A percentile compares a stretch with the other conserved stretches of the same genome.
phyloP scores from a whole-genome alignment of 2,113 vertebrate species.

The Ondatra zibethicus region DNA sequence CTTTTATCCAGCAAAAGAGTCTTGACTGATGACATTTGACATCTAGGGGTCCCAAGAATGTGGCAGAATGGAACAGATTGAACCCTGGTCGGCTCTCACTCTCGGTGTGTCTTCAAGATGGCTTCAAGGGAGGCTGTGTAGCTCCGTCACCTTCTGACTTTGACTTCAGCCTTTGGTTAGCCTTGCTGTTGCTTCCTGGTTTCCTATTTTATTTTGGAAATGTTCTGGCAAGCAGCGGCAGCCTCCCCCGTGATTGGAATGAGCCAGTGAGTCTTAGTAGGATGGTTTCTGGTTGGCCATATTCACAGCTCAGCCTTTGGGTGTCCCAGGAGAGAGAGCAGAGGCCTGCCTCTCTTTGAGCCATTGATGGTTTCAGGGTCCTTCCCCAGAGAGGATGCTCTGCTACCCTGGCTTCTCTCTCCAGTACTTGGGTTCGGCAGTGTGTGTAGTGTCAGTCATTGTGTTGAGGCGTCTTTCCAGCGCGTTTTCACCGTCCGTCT shows the following conservation, averaged over 20 bases:
- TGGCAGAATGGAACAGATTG: constrained; percentile 80
- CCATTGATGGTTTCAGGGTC: background rate
- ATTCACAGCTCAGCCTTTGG: background rate
- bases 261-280: background rate
- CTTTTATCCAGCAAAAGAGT: constrained; percentile 77
- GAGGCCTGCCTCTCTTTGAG: background rate
- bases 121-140: constrained; percentile 42
- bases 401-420: background rate
- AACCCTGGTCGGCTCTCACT: constrained; percentile 67
- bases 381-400: background rate
- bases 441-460: background rate
- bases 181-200: background rate
- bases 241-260: background rate
- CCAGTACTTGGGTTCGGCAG: background rate
- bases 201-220: background rate
- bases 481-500: background rate
- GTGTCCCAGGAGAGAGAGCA: background rate
- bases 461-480: background rate
- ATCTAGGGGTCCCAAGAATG: constrained; percentile 70
- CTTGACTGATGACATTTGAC: constrained; percentile 78
- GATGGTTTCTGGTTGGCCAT: background rate
- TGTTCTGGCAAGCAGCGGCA: background rate
- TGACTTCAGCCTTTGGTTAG: background rate
- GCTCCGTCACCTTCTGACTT: background rate
- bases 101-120: constrained; percentile 28